phyloP scores from a whole-genome alignment of 2,888 invertebrate species.

The Pyrrhia umbra region DNA sequence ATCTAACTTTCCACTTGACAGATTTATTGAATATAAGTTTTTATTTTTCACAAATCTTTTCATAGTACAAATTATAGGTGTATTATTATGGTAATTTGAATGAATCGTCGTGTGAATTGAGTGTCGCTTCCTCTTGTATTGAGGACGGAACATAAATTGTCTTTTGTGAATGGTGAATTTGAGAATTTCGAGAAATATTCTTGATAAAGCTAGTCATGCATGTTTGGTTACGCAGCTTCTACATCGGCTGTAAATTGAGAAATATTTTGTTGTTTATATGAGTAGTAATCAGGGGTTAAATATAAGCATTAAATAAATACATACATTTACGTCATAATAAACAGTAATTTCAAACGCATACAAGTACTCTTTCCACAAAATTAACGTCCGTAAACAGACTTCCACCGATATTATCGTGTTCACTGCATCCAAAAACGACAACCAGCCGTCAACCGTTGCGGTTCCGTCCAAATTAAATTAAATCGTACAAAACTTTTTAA shows the following conservation, averaged over 20 bases:
- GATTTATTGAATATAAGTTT: slow-evolving; percentile 62
- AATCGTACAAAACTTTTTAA: slow-evolving; percentile 62
- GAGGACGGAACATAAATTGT: slow-evolving; percentile 64
- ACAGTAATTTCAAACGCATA: not conserved
- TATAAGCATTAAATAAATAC: not conserved
- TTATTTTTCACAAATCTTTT: slow-evolving; percentile 60
- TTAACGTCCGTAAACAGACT: slow-evolving; percentile 18
- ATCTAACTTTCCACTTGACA: slow-evolving; percentile 62
- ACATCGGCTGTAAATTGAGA: slow-evolving; percentile 2
- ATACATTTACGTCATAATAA: not conserved
- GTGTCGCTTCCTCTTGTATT: slow-evolving; percentile 62
- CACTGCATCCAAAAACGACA: slow-evolving; percentile 31
- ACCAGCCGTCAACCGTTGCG: slow-evolving; percentile 30
- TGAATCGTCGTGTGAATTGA: slow-evolving; percentile 72
- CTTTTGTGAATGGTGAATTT: slow-evolving; percentile 51
- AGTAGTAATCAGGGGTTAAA: not conserved
- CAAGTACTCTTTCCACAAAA: slow-evolving; percentile 11
- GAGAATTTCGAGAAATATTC: slow-evolving; percentile 34
- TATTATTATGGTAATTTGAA: slow-evolving; percentile 65
- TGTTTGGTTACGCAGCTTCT: slow-evolving; percentile 12
- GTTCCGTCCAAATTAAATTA: slow-evolving; percentile 57
- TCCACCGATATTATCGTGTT: slow-evolving; percentile 35
- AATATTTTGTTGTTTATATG: not conserved
- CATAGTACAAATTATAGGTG: slow-evolving; percentile 62
- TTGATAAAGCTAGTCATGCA: slow-evolving; percentile 15